Percentiles rank a stretch among this genome's conserved stretches.
These are phyloP conservation scores for Gerris buenoi DNA, from an alignment of 1,140 invertebrate genomes.

Conservation along the genomic window DNA sequence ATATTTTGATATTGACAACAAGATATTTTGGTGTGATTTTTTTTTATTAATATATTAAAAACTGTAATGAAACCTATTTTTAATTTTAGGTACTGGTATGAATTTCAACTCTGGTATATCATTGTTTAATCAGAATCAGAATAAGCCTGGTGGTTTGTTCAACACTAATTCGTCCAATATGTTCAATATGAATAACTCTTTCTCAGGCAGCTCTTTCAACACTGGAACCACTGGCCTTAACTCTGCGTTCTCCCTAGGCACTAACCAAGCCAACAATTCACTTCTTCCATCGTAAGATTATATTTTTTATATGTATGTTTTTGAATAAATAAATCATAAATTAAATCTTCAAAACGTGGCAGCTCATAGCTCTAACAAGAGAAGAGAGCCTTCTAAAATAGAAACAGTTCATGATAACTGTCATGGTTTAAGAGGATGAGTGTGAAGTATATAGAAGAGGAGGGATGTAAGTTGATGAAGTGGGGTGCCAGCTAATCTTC, in stretches of 20 bases:
- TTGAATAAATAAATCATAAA: not conserved
- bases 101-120: conserved; percentile 28
- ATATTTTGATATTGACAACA: not conserved
- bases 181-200: not conserved
- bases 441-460: too few relatives aligned
- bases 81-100: conserved; percentile 1
- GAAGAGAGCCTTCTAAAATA: too few relatives aligned
- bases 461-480: too few relatives aligned
- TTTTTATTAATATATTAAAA: not conserved
- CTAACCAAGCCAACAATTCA: not conserved
- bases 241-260: not conserved
- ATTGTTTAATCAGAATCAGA: conserved; percentile 33
- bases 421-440: too few relatives aligned
- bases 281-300: not conserved
- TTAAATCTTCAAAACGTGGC: too few relatives aligned
- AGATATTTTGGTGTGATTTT: not conserved
- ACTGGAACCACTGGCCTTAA: not conserved
- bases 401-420: too few relatives aligned
- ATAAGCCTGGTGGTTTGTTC: conserved; percentile 41
- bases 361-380: too few relatives aligned
- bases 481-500: too few relatives aligned
- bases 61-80: too few relatives aligned
- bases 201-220: not conserved
- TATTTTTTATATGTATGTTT: not conserved
- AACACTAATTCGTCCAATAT: conserved; percentile 22